Conservation (phyloP, 2,797 vertebrate species). For the Anisognathus igniventris region DNA sequence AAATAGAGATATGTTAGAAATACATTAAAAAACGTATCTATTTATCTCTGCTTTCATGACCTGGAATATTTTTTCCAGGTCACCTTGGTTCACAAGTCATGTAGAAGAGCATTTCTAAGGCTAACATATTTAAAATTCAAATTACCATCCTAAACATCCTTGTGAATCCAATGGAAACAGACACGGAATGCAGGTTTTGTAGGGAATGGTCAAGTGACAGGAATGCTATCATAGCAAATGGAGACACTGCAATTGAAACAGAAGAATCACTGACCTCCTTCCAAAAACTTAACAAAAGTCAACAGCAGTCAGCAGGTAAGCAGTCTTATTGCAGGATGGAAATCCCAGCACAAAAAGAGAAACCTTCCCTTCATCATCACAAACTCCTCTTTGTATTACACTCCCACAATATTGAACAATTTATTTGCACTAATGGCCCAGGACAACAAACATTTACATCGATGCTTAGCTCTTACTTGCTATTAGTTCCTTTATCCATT, state of each 20-base stretch:
- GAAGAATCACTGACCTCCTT: neutral
- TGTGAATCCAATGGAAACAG: constrained; percentile 90
- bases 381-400: neutral
- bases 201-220: constrained; percentile 89
- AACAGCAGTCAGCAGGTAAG: neutral
- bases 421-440: neutral
- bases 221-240: constrained; percentile 93
- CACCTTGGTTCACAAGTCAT: neutral
- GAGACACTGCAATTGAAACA: constrained; percentile 83
- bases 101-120: neutral
- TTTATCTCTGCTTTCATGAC: neutral
- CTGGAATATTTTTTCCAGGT: neutral
- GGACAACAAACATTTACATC: neutral
- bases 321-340: constrained; percentile 3
- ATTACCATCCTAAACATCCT: constrained; percentile 94
- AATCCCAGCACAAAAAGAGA: neutral
- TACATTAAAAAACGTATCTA: neutral
- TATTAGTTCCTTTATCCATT: neutral
- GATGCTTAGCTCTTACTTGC: neutral
- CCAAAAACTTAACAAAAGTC: neutral
- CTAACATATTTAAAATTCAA: constrained; percentile 3
- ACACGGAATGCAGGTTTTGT: constrained; percentile 80
- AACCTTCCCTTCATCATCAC: neutral
- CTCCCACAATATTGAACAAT: neutral
- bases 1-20: neutral